Percentiles rank a stretch among this genome's conserved stretches.
phyloP scores from a whole-genome alignment of 2,888 invertebrate genomes.

The Melanchra persicariae region DNA sequence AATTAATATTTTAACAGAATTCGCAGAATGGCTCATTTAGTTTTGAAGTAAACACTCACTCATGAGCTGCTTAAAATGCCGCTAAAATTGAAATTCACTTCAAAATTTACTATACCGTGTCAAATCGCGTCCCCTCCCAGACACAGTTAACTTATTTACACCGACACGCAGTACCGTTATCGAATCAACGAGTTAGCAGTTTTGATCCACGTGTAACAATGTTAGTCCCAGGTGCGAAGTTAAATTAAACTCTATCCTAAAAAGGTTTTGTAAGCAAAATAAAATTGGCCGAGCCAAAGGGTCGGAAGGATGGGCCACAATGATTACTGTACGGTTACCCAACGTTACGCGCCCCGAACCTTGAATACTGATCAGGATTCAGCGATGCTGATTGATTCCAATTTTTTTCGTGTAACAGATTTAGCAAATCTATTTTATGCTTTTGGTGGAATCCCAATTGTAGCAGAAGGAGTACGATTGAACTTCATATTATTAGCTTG shows the following conservation, averaged over 20 bases:
- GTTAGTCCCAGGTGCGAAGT: slow-evolving; percentile 68
- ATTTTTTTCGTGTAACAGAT: slow-evolving; percentile 57
- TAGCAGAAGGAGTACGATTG: slow-evolving; percentile 32
- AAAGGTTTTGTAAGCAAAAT: slow-evolving; percentile 69
- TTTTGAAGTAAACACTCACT: not conserved
- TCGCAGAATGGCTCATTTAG: not conserved
- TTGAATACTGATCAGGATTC: slow-evolving; percentile 64
- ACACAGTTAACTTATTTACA: slow-evolving; percentile 54
- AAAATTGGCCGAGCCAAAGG: slow-evolving; percentile 65
- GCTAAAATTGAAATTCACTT: not conserved
- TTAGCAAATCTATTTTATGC: slow-evolving; percentile 57
- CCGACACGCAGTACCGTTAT: slow-evolving; percentile 55
- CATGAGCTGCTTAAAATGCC: not conserved
- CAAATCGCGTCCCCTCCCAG: slow-evolving; percentile 17
- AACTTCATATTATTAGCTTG: slow-evolving; percentile 54
- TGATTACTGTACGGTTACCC: slow-evolving; percentile 59
- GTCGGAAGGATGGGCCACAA: slow-evolving; percentile 60
- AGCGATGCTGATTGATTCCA: slow-evolving; percentile 63
- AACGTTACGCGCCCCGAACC: slow-evolving; percentile 50
- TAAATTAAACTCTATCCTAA: slow-evolving; percentile 67
- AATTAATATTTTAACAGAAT: not conserved
- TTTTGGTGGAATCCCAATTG: slow-evolving; percentile 42
- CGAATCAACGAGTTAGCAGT: slow-evolving; percentile 61
- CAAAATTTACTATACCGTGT: slow-evolving; percentile 12
- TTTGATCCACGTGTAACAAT: slow-evolving; percentile 65